Percentiles rank a stretch among this genome's conserved stretches.
These are phyloP conservation scores for Micropoecilia bifurca DNA, from an alignment of 2,797 vertebrate genomes.

Conservation along the genomic window DNA sequence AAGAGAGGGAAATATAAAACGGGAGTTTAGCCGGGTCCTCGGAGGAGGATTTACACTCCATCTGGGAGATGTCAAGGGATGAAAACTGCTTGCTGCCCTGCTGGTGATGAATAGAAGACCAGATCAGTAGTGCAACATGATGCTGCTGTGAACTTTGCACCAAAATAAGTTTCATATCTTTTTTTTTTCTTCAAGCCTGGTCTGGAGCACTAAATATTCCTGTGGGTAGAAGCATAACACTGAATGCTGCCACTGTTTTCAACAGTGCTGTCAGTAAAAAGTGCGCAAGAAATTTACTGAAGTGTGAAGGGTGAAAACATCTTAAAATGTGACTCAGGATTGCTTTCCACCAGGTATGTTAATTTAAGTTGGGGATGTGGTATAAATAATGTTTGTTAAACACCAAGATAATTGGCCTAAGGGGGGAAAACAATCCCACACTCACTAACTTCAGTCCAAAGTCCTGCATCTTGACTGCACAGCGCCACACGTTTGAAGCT, in stretches of 20 bases:
- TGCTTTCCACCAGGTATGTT: slow-evolving; percentile 56
- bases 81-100: slow-evolving; percentile 49
- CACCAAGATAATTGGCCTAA: slow-evolving; percentile 57
- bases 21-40: slow-evolving; percentile 36
- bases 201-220: slow-evolving; percentile 55
- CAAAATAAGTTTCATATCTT: slow-evolving; percentile 59
- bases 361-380: slow-evolving; percentile 39
- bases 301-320: no score
- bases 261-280: slow-evolving; percentile 28
- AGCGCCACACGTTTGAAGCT: slow-evolving; percentile 49
- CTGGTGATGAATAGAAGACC: slow-evolving; percentile 57
- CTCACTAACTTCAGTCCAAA: slow-evolving; percentile 47
- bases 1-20: slow-evolving; percentile 12
- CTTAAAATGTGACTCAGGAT: slow-evolving; percentile 48
- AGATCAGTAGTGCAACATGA: slow-evolving; percentile 52
- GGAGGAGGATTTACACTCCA: slow-evolving; percentile 31
- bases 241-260: slow-evolving; percentile 35
- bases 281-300: slow-evolving; percentile 5
- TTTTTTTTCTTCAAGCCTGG: slow-evolving; percentile 22
- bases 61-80: slow-evolving; percentile 59
- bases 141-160: slow-evolving; percentile 48
- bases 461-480: slow-evolving; percentile 34
- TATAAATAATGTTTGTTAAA: slow-evolving; percentile 64
- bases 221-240: slow-evolving; percentile 6
- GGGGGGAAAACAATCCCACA: slow-evolving; percentile 60